These are phyloP conservation scores for Danionella cerebrum DNA, from an alignment of 2,113 vertebrate genomes.

Conservation along the genomic window DNA sequence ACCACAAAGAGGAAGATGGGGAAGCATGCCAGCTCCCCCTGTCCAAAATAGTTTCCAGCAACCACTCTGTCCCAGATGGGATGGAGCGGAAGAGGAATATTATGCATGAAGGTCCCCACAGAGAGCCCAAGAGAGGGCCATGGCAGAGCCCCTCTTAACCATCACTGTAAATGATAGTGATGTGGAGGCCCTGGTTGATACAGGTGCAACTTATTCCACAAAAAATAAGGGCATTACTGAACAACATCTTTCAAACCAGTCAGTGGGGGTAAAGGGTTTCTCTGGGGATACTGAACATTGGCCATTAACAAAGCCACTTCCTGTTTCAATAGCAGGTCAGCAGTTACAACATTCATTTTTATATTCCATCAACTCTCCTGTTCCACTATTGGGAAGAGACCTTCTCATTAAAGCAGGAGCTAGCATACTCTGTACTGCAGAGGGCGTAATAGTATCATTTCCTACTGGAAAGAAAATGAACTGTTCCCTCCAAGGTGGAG, in stretches of 20 bases:
- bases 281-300: background rate
- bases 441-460: background rate
- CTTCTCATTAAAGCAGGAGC: background rate
- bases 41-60: background rate
- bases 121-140: background rate
- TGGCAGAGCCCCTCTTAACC: background rate
- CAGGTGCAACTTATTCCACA: background rate
- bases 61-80: background rate
- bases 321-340: background rate
- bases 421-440: background rate
- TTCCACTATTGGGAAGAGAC: background rate
- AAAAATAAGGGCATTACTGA: background rate
- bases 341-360: background rate
- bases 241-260: background rate
- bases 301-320: background rate
- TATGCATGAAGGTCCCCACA: background rate
- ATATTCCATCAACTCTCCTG: background rate
- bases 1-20: too few species aligned
- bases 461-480: background rate
- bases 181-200: background rate
- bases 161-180: background rate
- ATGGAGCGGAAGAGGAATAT: background rate
- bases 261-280: background rate
- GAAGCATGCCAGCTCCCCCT: background rate
- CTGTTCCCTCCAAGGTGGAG: background rate